Conservation (phyloP, 1,140 invertebrate species). For the Scaptomyza pallida region DNA sequence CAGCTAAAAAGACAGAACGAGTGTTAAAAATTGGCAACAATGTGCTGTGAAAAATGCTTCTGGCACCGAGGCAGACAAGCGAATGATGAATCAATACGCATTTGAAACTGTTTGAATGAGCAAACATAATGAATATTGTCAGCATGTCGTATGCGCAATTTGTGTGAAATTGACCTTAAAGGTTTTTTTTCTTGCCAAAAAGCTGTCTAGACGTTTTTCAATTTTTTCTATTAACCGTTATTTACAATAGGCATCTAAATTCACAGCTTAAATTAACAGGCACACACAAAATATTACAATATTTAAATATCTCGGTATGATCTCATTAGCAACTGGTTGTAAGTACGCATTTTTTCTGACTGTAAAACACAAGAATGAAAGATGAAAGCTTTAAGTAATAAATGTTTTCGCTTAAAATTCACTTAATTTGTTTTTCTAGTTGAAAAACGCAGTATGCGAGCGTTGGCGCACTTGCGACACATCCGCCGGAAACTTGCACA, state of each 20-base stretch:
- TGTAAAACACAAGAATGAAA: neutral
- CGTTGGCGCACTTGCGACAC: slow-evolving; percentile 59
- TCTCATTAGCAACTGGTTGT: neutral
- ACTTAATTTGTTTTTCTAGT: slow-evolving; percentile 71
- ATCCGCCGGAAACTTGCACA: slow-evolving; percentile 59
- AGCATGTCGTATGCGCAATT: slow-evolving; percentile 3
- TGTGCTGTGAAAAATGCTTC: too few species aligned
- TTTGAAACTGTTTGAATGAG: slow-evolving; percentile 15
- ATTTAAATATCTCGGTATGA: neutral
- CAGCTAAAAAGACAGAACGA: too few species aligned
- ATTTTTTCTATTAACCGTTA: too few species aligned
- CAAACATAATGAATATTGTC: slow-evolving; percentile 6
- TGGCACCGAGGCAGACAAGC: neutral
- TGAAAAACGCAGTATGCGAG: slow-evolving; percentile 31
- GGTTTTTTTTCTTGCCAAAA: neutral
- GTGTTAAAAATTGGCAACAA: too few species aligned
- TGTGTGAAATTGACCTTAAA: neutral
- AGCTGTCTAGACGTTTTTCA: neutral
- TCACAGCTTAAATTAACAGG: too few species aligned
- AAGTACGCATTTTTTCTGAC: neutral
- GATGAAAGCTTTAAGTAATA: slow-evolving; percentile 47
- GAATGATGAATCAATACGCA: slow-evolving; percentile 7
- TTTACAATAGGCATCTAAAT: too few species aligned
- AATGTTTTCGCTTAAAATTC: slow-evolving; percentile 57
- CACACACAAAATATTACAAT: too few species aligned